phyloP scores from a whole-genome alignment of 2,888 invertebrate species.

The Leucozona laternaria region DNA sequence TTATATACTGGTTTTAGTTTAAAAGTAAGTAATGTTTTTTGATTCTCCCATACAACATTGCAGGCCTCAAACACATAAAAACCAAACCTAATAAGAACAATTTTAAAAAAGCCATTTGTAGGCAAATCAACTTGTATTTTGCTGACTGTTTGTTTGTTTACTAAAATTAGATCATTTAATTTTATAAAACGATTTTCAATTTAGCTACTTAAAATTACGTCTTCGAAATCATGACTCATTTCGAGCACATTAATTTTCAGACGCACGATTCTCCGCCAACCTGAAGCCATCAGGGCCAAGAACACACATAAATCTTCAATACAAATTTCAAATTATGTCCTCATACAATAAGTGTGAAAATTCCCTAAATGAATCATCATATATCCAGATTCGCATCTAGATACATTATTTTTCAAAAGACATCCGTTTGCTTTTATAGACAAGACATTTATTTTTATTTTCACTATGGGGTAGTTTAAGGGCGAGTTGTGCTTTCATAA shows the following conservation, averaged over 20 bases:
- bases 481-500: background rate
- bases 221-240: conserved; percentile 22
- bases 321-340: conserved; percentile 23
- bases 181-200: background rate
- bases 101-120: no score
- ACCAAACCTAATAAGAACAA: no score
- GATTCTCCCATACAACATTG: no score
- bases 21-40: no score
- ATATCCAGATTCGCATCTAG: conserved; percentile 4
- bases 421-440: conserved; percentile 13
- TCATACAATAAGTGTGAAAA: conserved; percentile 26
- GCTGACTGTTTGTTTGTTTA: background rate
- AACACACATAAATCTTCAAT: background rate
- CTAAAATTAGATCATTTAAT: background rate
- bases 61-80: no score
- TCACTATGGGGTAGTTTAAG: background rate
- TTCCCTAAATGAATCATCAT: conserved; percentile 26
- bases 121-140: background rate
- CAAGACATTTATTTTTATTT: background rate
- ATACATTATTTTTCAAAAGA: background rate
- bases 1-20: no score
- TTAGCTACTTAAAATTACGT: background rate
- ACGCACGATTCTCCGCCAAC: background rate
- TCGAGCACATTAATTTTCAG: conserved; percentile 14
- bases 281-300: background rate